Evolutionary conservation across 2,888 invertebrate species (phyloP).

Genomic region (Bursaphelenchus okinawaensis): DNA sequence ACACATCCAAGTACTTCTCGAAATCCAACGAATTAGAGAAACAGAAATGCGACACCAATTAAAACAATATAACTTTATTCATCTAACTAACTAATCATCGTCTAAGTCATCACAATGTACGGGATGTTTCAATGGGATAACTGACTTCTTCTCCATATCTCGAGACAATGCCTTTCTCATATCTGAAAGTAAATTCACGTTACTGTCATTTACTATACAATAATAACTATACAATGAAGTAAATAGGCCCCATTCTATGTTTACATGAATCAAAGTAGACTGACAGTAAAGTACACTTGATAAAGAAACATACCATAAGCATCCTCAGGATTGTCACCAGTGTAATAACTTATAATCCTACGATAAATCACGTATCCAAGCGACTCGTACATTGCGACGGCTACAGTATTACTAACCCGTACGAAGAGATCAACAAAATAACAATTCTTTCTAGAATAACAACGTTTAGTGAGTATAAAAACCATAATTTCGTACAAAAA

Average conservation of each 20-base stretch:
- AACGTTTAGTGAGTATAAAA: slow-evolving; percentile 12
- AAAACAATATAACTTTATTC: no score
- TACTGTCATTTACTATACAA: no score
- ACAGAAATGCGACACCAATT: no score
- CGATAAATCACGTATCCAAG: slow-evolving; percentile 93
- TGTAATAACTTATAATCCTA: slow-evolving; percentile 93
- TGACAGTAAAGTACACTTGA: no score
- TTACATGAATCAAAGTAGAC: no score
- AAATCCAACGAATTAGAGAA: no score
- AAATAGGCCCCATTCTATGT: no score
- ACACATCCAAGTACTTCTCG: no score
- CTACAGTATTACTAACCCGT: slow-evolving; percentile 90
- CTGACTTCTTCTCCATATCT: slow-evolving; percentile 83
- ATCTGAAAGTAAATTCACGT: slow-evolving; percentile 69
- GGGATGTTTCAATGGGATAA: slow-evolving; percentile 85
- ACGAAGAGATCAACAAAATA: slow-evolving; percentile 98
- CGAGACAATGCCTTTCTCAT: slow-evolving; percentile 90
- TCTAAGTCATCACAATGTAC: slow-evolving; percentile 62
- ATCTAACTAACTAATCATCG: slow-evolving; percentile 15
- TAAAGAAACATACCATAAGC: slow-evolving; percentile 74
- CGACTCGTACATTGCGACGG: slow-evolving; percentile 92
- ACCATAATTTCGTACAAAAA: background rate
- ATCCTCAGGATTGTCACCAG: slow-evolving; percentile 89
- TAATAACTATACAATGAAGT: no score
- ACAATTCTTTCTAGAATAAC: slow-evolving; percentile 75